Conservation (phyloP, 2,888 invertebrate genomes). For the Iselma pallidipennis region DNA sequence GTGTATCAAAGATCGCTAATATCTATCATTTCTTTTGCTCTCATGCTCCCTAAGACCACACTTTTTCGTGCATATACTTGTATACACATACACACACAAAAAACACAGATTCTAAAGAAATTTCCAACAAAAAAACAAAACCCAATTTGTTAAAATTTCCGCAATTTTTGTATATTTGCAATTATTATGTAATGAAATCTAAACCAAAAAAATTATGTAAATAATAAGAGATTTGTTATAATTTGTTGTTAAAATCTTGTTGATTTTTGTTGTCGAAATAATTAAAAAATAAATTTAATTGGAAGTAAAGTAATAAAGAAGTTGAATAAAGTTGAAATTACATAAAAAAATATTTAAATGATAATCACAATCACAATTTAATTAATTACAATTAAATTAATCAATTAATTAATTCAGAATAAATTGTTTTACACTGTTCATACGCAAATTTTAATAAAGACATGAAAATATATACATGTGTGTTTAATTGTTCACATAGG, state of each 20-base stretch:
- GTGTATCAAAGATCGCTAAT: too few species aligned
- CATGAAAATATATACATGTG: constrained; percentile 18
- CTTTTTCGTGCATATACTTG: too few species aligned
- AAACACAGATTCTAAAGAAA: too few species aligned
- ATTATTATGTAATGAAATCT: background rate
- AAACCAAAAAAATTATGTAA: background rate
- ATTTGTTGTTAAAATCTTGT: constrained; percentile 2
- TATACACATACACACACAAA: too few species aligned
- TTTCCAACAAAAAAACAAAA: too few species aligned
- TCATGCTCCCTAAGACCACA: too few species aligned
- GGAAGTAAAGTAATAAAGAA: background rate
- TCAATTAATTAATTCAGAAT: constrained; percentile 25
- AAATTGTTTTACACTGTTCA: constrained; percentile 52
- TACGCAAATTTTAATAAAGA: constrained; percentile 51
- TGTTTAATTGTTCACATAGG: background rate
- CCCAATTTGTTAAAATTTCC: too few species aligned
- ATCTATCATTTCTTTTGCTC: too few species aligned
- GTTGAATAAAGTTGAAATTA: too few species aligned
- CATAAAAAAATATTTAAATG: constrained; percentile 12
- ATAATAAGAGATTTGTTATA: constrained; percentile 2
- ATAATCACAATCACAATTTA: constrained; percentile 46
- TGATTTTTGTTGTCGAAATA: constrained; percentile 1
- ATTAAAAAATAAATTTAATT: too few species aligned
- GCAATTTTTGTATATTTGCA: background rate
- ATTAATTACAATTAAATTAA: constrained; percentile 27